Conservation (phyloP, 1,140 invertebrate species). For the Zaprionus inermis region DNA sequence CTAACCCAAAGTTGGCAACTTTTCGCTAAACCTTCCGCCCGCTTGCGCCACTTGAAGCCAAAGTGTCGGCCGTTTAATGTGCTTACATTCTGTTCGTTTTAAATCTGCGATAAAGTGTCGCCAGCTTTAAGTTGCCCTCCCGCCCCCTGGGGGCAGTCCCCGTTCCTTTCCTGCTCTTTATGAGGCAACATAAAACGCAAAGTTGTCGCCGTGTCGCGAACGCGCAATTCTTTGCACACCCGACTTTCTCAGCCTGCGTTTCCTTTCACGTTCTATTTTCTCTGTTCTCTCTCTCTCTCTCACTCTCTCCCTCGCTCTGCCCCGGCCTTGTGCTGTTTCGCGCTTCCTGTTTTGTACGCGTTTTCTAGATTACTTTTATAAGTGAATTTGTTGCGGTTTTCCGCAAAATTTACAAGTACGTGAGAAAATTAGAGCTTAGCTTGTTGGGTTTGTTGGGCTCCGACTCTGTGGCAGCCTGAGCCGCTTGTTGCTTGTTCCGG, state of each 20-base stretch:
- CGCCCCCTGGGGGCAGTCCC: not conserved
- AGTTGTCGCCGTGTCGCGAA: slow-evolving; percentile 79
- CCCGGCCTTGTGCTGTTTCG: slow-evolving; percentile 46
- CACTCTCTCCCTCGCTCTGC: slow-evolving; percentile 14
- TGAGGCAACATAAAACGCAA: slow-evolving; percentile 57
- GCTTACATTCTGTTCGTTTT: slow-evolving; percentile 79
- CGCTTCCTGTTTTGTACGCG: slow-evolving; percentile 78
- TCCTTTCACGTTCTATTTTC: slow-evolving; percentile 3
- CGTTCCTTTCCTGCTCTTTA: slow-evolving; percentile 15
- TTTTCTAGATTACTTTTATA: slow-evolving; percentile 82
- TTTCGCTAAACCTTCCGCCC: slow-evolving; percentile 8
- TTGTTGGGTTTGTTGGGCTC: slow-evolving; percentile 37
- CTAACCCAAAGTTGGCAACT: slow-evolving; percentile 66
- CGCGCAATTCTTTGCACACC: slow-evolving; percentile 75
- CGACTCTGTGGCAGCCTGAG: slow-evolving; percentile 18
- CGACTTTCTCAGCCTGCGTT: slow-evolving; percentile 46
- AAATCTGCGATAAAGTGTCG: slow-evolving; percentile 75
- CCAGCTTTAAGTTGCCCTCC: slow-evolving; percentile 56
- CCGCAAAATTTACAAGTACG: slow-evolving; percentile 83
- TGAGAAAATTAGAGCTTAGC: slow-evolving; percentile 83
- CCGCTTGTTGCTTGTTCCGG: slow-evolving; percentile 67
- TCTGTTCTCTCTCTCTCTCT: slow-evolving; percentile 21
- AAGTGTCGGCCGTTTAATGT: slow-evolving; percentile 71
- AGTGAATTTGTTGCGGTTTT: slow-evolving; percentile 83
- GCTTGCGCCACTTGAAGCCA: slow-evolving; percentile 48